phyloP scores from a whole-genome alignment of 2,888 invertebrate species.

The Xylophagus ater region DNA sequence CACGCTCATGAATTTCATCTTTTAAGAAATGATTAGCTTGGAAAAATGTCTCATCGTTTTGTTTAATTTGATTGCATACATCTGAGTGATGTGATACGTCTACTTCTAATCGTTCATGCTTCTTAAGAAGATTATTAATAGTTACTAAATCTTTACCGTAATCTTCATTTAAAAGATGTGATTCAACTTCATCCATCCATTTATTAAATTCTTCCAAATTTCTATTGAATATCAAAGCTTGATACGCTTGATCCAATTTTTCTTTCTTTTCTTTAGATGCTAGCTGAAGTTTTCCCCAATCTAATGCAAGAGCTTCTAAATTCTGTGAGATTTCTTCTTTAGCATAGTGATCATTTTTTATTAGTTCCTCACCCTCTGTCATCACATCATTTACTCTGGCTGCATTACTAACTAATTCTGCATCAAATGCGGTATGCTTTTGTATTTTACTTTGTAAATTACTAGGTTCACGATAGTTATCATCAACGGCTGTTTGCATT shows the following conservation, averaged over 20 bases:
- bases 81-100: conserved; percentile 77
- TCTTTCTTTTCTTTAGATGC: conserved; percentile 74
- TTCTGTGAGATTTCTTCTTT: conserved; percentile 71
- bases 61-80: conserved; percentile 65
- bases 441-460: conserved; percentile 96
- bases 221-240: conserved; percentile 77
- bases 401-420: conserved; percentile 84
- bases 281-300: conserved; percentile 78
- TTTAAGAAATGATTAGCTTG: conserved; percentile 79
- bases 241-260: conserved; percentile 80
- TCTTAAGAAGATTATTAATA: conserved; percentile 70
- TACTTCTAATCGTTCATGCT: conserved; percentile 72
- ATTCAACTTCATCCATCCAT: conserved; percentile 85
- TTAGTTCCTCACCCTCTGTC: conserved; percentile 63
- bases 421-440: conserved; percentile 91
- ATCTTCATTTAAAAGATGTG: conserved; percentile 47
- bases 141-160: conserved; percentile 78
- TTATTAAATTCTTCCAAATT: conserved; percentile 84
- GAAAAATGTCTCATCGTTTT: conserved; percentile 67
- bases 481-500: conserved; percentile 84
- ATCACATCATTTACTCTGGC: conserved; percentile 74
- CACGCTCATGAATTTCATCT: conserved; percentile 68
- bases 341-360: conserved; percentile 78
- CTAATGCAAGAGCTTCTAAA: conserved; percentile 70
- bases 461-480: conserved; percentile 87